Conservation (phyloP, 2,797 vertebrate genomes). For the Molossus molossus region DNA sequence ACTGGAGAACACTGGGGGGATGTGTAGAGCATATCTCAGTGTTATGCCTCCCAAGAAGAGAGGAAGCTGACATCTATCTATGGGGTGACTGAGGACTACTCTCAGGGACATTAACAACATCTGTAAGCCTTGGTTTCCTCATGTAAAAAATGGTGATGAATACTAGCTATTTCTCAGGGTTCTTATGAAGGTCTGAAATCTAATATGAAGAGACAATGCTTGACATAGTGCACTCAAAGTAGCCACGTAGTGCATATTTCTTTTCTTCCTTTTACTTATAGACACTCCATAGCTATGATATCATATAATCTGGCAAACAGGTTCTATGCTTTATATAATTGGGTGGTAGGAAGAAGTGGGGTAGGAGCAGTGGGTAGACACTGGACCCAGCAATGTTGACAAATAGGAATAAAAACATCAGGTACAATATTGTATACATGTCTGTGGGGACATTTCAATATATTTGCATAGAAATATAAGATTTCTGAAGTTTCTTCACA, state of each 20-base stretch:
- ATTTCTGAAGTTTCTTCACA: conserved; percentile 51
- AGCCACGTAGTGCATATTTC: not conserved
- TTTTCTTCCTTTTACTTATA: not conserved
- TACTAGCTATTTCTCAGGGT: not conserved
- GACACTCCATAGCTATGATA: not conserved
- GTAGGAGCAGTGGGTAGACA: not conserved
- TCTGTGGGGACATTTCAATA: not conserved
- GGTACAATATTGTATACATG: not conserved
- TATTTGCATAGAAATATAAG: conserved; percentile 66
- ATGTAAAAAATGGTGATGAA: not conserved
- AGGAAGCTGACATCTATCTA: not conserved
- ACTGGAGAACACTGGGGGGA: not conserved
- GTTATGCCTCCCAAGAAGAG: not conserved
- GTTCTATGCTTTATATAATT: not conserved
- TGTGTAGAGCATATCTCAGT: not conserved
- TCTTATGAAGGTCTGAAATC: not conserved
- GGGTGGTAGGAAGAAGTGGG: not conserved
- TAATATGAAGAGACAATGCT: not conserved
- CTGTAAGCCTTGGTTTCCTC: not conserved
- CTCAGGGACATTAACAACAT: not conserved
- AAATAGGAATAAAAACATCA: conserved; percentile 58
- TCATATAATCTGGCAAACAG: not conserved
- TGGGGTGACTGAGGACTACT: not conserved
- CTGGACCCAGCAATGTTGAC: not conserved
- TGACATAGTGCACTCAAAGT: not conserved